A percentile compares a stretch with the other conserved stretches of the same genome.
phyloP scores from a whole-genome alignment of 2,113 vertebrate species.

The Aplodontia rufa region DNA sequence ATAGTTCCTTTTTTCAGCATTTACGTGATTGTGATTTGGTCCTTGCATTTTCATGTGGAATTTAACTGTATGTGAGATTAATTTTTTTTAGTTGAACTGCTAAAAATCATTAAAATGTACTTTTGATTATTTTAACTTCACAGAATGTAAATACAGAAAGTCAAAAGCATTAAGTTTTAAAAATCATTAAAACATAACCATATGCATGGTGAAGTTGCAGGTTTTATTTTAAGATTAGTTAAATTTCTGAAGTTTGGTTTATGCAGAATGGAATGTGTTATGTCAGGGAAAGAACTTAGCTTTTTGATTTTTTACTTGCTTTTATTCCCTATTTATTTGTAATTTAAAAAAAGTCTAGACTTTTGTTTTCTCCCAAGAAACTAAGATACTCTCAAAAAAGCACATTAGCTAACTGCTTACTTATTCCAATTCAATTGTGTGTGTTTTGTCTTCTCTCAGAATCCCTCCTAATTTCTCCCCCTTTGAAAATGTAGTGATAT shows the following conservation, averaged over 20 bases:
- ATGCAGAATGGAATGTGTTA: neutral
- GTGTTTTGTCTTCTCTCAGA: conserved; percentile 36
- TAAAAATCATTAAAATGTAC: conserved; percentile 25
- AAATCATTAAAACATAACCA: neutral
- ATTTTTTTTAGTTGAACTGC: conserved; percentile 26
- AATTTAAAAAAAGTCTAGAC: neutral
- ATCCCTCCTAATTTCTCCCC: neutral
- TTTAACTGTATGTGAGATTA: neutral
- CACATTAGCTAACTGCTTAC: neutral
- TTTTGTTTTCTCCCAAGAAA: conserved; percentile 19
- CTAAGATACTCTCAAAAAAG: neutral
- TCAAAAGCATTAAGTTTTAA: neutral
- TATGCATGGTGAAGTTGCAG: neutral
- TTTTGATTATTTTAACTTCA: neutral
- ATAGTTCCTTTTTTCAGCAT: neutral
- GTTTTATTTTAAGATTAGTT: conserved; percentile 14
- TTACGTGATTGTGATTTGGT: neutral
- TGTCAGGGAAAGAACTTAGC: neutral
- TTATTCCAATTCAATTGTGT: neutral
- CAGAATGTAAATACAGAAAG: neutral
- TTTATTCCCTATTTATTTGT: neutral
- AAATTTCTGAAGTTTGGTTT: neutral
- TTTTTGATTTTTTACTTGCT: neutral
- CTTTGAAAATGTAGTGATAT: conserved; percentile 50
- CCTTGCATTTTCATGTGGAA: neutral